A percentile compares a stretch with the other conserved stretches of the same genome.
phyloP scores from a whole-genome alignment of 2,888 invertebrate genomes.

The Chrysolina americana region DNA sequence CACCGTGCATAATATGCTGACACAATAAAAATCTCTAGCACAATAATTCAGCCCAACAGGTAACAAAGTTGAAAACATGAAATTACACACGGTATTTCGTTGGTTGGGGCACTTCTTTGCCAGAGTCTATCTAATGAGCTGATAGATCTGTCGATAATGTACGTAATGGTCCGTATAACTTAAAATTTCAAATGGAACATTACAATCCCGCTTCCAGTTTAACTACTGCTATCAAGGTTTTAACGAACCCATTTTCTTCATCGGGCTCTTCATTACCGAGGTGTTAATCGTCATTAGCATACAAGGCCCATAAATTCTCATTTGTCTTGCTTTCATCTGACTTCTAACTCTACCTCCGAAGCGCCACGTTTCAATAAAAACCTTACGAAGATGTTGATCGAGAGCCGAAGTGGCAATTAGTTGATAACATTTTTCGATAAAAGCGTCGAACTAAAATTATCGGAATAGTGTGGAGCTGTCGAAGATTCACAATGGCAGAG shows the following conservation, averaged over 20 bases:
- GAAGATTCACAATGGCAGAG: background rate
- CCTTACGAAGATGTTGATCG: conserved; percentile 6
- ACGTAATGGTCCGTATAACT: background rate
- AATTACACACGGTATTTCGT: no score
- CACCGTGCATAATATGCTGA: no score
- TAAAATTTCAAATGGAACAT: conserved; percentile 26
- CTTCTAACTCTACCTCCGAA: conserved; percentile 5
- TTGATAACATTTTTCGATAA: conserved; percentile 10
- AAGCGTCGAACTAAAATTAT: background rate
- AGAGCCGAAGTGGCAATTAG: conserved; percentile 17
- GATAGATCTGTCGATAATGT: conserved; percentile 3
- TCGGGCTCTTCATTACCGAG: conserved; percentile 35
- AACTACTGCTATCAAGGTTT: conserved; percentile 4
- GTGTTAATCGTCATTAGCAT: conserved; percentile 40
- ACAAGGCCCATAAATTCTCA: conserved; percentile 41
- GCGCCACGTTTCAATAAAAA: conserved; percentile 22
- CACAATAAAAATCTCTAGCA: no score
- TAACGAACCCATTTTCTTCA: conserved; percentile 14
- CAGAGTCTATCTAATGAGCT: background rate
- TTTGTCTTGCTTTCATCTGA: conserved; percentile 34
- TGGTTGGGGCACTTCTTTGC: no score
- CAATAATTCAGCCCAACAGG: no score
- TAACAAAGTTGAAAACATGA: no score
- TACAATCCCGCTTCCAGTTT: background rate
- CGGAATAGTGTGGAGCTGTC: background rate